phyloP scores from a whole-genome alignment of 2,888 invertebrate genomes.

The Sinelater perroti region DNA sequence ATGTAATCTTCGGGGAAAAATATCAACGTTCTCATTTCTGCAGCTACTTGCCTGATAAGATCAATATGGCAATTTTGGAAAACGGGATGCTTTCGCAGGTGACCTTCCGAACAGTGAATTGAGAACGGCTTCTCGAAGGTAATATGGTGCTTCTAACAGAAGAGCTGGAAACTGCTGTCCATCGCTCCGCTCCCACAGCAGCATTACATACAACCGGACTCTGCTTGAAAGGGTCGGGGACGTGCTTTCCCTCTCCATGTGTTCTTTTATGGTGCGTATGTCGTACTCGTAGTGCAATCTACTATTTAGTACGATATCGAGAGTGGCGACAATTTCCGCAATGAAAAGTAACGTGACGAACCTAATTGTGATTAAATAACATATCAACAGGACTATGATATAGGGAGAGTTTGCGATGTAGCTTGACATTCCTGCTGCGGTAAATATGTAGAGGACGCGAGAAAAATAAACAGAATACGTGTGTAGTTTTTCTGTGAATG shows the following conservation, averaged over 20 bases:
- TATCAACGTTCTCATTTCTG: conserved; percentile 37
- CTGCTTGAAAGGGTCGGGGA: conserved; percentile 14
- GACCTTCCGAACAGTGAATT: conserved; percentile 46
- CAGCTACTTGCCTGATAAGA: conserved; percentile 46
- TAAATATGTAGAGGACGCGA: neutral
- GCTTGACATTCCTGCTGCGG: neutral
- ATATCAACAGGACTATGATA: conserved; percentile 10
- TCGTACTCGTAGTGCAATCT: conserved; percentile 27
- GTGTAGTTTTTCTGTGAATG: neutral
- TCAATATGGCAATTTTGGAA: conserved; percentile 45
- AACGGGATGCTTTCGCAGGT: conserved; percentile 43
- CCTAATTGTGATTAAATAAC: conserved; percentile 18
- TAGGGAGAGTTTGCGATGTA: conserved; percentile 6
- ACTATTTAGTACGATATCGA: conserved; percentile 27
- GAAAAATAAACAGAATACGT: neutral
- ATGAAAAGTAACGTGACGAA: conserved; percentile 30
- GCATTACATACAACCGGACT: conserved; percentile 23
- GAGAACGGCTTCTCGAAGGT: conserved; percentile 45
- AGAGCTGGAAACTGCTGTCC: conserved; percentile 38
- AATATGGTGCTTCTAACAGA: conserved; percentile 45
- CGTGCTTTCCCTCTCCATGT: conserved; percentile 12
- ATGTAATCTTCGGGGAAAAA: conserved; percentile 46
- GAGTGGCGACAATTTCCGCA: conserved; percentile 27
- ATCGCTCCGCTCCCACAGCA: conserved; percentile 33
- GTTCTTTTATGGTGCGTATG: conserved; percentile 25